phyloP scores from a whole-genome alignment of 23 tunicate species.

The Oikopleura vanhoeffeni region DNA sequence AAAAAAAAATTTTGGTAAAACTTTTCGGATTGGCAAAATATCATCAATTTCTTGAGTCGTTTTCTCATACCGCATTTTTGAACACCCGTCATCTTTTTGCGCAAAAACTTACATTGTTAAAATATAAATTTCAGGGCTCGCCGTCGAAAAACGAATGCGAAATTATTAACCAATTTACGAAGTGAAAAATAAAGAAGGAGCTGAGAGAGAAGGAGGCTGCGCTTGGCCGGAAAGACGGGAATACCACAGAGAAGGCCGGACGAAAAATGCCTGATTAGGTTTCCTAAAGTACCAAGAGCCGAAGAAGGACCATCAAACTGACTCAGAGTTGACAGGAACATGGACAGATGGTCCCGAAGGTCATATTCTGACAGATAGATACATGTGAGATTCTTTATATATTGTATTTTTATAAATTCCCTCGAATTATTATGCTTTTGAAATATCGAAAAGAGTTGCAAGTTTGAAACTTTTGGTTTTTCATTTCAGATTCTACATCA shows the following conservation, averaged over 20 bases:
- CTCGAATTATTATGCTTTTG: no score
- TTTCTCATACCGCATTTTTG: no score
- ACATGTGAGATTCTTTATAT: conserved; percentile 21
- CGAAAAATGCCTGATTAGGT: background rate
- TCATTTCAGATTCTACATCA: no score
- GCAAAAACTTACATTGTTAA: no score
- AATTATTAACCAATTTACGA: background rate
- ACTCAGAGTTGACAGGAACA: conserved; percentile 45
- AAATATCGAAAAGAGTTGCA: no score
- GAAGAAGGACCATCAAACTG: conserved; percentile 51
- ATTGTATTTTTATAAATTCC: no score
- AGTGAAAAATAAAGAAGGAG: background rate
- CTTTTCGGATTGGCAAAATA: no score
- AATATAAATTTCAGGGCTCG: background rate
- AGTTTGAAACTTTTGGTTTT: no score
- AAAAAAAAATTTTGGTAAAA: no score
- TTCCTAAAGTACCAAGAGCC: conserved; percentile 33
- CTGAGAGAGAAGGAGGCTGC: background rate
- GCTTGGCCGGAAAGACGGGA: background rate
- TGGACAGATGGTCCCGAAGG: conserved; percentile 75
- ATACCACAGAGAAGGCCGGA: background rate
- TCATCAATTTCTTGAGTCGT: no score
- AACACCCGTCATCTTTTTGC: no score
- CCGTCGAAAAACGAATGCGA: background rate
- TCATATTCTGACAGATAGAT: conserved; percentile 41